These are phyloP conservation scores for Muscina levida DNA, from an alignment of 2,888 invertebrate species.

Conservation along the genomic window DNA sequence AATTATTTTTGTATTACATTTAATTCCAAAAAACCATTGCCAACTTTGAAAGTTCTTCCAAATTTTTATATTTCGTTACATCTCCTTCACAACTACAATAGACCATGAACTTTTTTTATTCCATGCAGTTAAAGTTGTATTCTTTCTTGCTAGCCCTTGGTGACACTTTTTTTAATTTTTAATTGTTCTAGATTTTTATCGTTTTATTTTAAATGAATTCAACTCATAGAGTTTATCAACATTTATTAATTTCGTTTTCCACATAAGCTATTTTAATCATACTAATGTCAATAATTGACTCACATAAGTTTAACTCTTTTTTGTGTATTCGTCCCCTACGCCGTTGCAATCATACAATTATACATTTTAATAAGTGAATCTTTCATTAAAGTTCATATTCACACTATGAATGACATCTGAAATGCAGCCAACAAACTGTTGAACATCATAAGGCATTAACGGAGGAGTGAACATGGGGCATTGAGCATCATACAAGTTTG, in stretches of 20 bases:
- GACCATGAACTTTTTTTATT: no score
- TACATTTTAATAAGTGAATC: constrained; percentile 1
- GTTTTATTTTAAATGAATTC: neutral
- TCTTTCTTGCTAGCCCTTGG: neutral
- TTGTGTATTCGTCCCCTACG: neutral
- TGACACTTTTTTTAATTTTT: constrained; percentile 5
- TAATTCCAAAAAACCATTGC: no score
- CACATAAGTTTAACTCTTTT: neutral
- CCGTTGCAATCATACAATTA: neutral
- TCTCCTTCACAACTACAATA: no score
- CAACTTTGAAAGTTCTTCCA: no score
- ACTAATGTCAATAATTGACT: constrained; percentile 21
- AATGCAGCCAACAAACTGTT: neutral
- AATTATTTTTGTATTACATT: no score
- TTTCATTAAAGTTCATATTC: constrained; percentile 2
- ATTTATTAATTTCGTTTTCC: constrained; percentile 5
- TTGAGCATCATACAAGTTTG: no score
- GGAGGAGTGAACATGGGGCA: no score
- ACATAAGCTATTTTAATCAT: neutral
- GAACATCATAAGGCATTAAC: no score
- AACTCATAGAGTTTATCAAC: constrained; percentile 7
- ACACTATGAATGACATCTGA: neutral
- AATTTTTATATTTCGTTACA: no score
- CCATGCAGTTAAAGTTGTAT: no score
- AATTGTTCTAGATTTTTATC: neutral